Evolutionary conservation across 2,888 invertebrate species (phyloP), one percentile per base, ranked within the genome.

Genomic region (Hypsopygia costalis): DNA sequence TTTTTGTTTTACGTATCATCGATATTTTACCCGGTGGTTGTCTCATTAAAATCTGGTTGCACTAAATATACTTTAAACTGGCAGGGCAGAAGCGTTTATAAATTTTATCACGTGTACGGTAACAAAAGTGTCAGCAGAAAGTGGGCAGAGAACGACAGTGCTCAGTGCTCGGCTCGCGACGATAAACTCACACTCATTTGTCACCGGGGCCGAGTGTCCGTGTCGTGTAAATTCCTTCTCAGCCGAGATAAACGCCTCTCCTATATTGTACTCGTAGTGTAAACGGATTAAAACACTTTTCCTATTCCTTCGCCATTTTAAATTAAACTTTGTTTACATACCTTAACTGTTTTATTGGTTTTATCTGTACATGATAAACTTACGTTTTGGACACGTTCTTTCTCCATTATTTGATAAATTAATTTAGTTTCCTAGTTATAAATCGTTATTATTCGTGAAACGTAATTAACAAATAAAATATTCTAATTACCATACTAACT

Each of bases 161-260:
- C 7, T 8, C 31, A 38, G 27, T 10, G 34, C 27, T 11, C 38
- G 39, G 27, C 25, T 25, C 25, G 32, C 28, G 28, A 28, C 68
- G 85, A 83, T 85, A 86, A 82, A 74, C 62, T 44, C 68, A 59
- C 66, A 61, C 77, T 86, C 86, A 87, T 87, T 87, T 87, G 87
- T 87, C 87, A 86, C 81, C 65, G 62, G 63, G 60, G 68, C 69
- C 77, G 69, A 68, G 72, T 69, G 75, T 62, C 66, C 62, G 68
- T 70, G 73, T 70, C 81, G 75, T 81, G 85, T 83, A 81, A 78
- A 86, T 86, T 83, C 81, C 72, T 71, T 64, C 67, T 66, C 64
- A 55, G 54, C 60, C 55, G 59, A 77, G 81, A 83, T 82, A 81
- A 79, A 81, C 72, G 67, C 71, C 69, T 61, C 72, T n/a, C 68